A percentile compares a stretch with the other conserved stretches of the same genome.
phyloP scores from a whole-genome alignment of 2,113 vertebrate species.

The Clarias macrocephalus region DNA sequence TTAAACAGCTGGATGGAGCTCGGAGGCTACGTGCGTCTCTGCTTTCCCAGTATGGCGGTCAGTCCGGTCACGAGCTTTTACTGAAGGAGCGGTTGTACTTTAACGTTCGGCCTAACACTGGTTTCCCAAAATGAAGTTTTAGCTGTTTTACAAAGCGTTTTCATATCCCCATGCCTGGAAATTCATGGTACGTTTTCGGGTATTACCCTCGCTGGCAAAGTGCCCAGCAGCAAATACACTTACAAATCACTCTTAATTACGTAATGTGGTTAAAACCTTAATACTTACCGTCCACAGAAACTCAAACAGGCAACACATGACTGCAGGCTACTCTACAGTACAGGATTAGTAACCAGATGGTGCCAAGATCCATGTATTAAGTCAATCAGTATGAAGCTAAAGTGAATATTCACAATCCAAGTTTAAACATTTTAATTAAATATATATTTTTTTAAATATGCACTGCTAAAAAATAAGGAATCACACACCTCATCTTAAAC shows the following conservation, averaged over 20 bases:
- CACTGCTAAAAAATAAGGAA: too few species aligned
- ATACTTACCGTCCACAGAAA: background rate
- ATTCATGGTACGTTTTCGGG: background rate
- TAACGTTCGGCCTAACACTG: background rate
- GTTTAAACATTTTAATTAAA: background rate
- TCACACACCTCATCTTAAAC: background rate
- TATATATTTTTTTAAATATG: too few species aligned
- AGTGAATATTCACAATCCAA: background rate
- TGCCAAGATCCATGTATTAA: background rate
- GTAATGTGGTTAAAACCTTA: slow-evolving; percentile 4
- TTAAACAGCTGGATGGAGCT: background rate
- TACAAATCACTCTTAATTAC: slow-evolving; percentile 27
- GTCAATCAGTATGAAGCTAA: background rate
- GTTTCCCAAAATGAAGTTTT: background rate
- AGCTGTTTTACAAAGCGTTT: background rate
- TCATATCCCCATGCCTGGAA: background rate
- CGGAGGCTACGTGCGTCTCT: slow-evolving; percentile 28
- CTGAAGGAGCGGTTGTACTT: background rate
- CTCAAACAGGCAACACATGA: background rate
- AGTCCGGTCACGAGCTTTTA: background rate
- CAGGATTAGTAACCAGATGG: background rate
- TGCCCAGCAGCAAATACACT: background rate
- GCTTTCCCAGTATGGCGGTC: slow-evolving; percentile 23
- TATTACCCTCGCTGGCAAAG: background rate
- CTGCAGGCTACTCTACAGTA: background rate